Base-by-base conservation (phyloP, 2,888 invertebrate species). In the Galerucella calmariensis region DNA sequence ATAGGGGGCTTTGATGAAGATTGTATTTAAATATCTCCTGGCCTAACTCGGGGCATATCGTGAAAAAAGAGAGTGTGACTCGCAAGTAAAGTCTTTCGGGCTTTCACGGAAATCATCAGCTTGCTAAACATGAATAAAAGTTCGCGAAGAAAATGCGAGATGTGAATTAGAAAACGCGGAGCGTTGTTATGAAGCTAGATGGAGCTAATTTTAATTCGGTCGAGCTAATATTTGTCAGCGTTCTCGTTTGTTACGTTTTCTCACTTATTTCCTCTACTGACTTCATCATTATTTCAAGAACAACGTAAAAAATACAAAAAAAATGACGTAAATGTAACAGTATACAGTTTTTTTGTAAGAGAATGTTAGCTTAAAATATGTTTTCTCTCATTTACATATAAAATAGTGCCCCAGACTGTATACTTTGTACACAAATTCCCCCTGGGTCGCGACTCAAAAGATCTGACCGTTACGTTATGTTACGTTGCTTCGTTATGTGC, bases 51-150 rank as follows among this genome's bases (percentile, higher is more conserved):
- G 44, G 46, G 63, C 46, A 41, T 46, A 65, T 44, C 41, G 41
- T 12, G 10, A 12, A 41, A 62, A 62, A 46, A 2, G 68, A 35
- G 66, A 73, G 83, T 86, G 85, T 85, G 85, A 85, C 85, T 85
- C 83, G 85, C 84, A 85, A 85, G 84, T 84, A 85, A 84, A 85
- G 83, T 83, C 73, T 58, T 56, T 81, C 70, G 65, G 67, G 75
- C 73, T 75, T 75, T 74, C 72, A 78, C 75, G 77, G 77, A 77
- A 77, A 77, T 77, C 75, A 77, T 77, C 77, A 74, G 77, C 75
- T 77, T 77, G 77, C 75, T 75, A 74, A 77, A 77, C 77, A 77
- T 75, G 77, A 75, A 75, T 74, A 75, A 75, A 77, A 77, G 75
- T 77, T 77, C 71, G 71, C 69, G 75, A 75, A 72, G 73, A 72